Conservation (phyloP, 2,113 vertebrate genomes). For the Ardeotis arabs region DNA sequence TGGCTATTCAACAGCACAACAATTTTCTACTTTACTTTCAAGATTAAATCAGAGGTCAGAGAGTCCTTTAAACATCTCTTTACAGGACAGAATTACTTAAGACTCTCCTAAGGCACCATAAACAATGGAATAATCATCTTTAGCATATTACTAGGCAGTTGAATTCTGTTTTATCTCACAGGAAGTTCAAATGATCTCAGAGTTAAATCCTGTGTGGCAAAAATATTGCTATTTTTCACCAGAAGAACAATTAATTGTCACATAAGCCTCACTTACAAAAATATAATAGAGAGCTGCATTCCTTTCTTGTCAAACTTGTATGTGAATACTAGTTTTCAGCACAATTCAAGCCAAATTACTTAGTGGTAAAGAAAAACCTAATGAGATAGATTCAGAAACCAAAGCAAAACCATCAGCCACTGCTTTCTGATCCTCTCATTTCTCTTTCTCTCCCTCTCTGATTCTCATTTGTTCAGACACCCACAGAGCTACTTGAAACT, state of each 20-base stretch:
- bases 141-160: not conserved
- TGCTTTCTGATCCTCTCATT: not conserved
- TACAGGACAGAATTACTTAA: not conserved
- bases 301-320: not conserved
- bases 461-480: not conserved
- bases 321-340: not conserved
- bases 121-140: not conserved
- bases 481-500: not conserved
- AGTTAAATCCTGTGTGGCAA: not conserved
- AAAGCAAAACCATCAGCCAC: not conserved
- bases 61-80: not conserved
- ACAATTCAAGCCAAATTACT: not conserved
- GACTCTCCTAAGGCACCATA: not conserved
- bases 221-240: not conserved
- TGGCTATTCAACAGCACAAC: not conserved
- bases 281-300: not conserved
- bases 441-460: not conserved
- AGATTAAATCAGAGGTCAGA: not conserved
- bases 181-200: not conserved
- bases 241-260: not conserved
- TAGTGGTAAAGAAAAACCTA: not conserved
- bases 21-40: not conserved
- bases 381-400: not conserved
- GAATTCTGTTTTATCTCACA: not conserved
- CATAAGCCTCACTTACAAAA: not conserved